Conservation (phyloP, 2,797 vertebrate genomes). For the Pseudocheirus occidentalis region DNA sequence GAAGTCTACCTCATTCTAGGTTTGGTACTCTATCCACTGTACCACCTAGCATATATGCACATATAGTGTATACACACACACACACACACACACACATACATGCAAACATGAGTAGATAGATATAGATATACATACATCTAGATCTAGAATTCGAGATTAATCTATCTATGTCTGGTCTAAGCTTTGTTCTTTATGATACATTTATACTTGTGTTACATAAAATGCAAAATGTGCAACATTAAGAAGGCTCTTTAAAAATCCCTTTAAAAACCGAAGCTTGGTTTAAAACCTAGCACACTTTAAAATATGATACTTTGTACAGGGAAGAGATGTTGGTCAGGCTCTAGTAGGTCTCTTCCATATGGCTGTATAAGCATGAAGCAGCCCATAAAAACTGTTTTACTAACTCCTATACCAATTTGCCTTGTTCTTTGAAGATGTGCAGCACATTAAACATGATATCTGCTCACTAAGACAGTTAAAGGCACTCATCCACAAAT, state of each 20-base stretch:
- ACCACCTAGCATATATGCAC: too few relatives aligned
- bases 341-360: neutral
- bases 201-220: neutral
- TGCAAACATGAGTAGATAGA: too few relatives aligned
- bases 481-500: neutral
- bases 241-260: neutral
- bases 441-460: neutral
- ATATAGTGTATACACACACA: too few relatives aligned
- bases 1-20: neutral
- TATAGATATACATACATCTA: neutral
- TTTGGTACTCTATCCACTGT: neutral
- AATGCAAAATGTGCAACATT: neutral
- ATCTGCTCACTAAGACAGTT: neutral
- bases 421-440: neutral
- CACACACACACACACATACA: too few relatives aligned
- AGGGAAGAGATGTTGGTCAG: neutral
- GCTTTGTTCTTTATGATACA: neutral
- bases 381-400: neutral
- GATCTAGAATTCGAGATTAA: neutral
- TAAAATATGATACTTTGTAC: neutral
- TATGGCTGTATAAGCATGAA: neutral
- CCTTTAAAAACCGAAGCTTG: neutral
- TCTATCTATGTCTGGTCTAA: neutral
- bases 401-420: neutral
- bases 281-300: slow-evolving; percentile 11